phyloP scores from a whole-genome alignment of 2,113 vertebrate genomes.

The Sporophila hypoxantha region DNA sequence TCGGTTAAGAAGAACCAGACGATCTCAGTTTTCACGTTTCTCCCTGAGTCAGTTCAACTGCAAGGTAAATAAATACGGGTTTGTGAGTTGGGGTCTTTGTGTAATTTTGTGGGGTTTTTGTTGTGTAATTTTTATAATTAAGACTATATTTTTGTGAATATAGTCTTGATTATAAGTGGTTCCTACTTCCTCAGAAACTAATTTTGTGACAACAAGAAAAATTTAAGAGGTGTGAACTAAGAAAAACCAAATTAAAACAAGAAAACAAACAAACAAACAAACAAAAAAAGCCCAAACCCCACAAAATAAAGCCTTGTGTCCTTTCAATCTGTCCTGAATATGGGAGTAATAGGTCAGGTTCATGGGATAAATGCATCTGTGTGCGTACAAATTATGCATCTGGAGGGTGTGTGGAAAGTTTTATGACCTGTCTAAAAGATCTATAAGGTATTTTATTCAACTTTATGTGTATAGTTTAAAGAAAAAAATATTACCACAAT shows the following conservation, averaged over 20 bases:
- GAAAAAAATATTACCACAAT: background rate
- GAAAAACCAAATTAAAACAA: accelerated
- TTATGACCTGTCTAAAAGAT: background rate
- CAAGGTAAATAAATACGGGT: background rate
- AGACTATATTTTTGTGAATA: too few species aligned
- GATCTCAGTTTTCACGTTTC: background rate
- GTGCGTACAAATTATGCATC: background rate
- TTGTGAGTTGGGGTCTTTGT: accelerated
- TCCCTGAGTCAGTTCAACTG: background rate
- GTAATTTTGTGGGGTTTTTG: background rate
- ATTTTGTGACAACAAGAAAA: background rate
- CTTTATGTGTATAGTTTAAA: background rate
- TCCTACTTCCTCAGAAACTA: background rate
- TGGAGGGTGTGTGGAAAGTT: background rate
- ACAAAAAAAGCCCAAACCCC: background rate
- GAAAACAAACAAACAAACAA: background rate
- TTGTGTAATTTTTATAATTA: too few species aligned
- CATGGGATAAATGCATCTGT: accelerated
- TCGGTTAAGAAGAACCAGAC: background rate
- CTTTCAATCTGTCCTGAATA: background rate
- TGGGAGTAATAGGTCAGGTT: background rate
- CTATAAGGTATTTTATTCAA: background rate
- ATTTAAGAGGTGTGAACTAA: background rate
- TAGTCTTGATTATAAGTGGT: background rate
- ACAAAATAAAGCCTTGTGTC: background rate